Conservation (phyloP, 1,140 invertebrate genomes). For the Lanistes nyassanus region DNA sequence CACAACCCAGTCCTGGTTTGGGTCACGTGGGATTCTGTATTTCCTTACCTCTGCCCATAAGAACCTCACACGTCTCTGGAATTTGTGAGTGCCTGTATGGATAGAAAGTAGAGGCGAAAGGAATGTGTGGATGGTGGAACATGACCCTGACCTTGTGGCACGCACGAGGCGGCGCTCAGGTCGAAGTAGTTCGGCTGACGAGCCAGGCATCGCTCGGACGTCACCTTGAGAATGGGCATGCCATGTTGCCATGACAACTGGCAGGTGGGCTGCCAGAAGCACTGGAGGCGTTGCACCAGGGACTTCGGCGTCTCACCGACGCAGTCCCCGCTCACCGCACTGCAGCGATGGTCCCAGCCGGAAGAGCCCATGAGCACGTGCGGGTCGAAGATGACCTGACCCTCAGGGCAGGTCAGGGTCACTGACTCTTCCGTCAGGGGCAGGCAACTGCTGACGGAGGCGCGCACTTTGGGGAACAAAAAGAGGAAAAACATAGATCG, state of each 20-base stretch:
- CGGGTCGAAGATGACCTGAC: conserved; percentile 30
- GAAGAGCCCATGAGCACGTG: conserved; percentile 18
- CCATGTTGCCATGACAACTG: conserved; percentile 8
- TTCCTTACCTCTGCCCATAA: neutral
- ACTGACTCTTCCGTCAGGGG: conserved; percentile 13
- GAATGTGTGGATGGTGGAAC: too few relatives aligned
- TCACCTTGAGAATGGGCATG: conserved; percentile 6
- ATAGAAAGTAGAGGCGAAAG: too few relatives aligned
- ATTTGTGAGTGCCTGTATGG: too few relatives aligned
- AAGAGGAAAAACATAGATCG: neutral
- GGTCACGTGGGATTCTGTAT: neutral
- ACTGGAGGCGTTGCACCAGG: conserved; percentile 15
- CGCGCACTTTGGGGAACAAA: conserved; percentile 12
- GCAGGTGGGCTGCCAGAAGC: conserved; percentile 24
- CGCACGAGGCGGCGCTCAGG: neutral
- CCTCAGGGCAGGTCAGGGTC: conserved; percentile 12
- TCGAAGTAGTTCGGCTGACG: neutral
- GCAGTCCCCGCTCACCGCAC: conserved; percentile 9
- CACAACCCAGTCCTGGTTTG: neutral
- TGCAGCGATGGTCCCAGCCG: neutral
- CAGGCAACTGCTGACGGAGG: conserved; percentile 20
- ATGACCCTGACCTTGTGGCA: conserved; percentile 12
- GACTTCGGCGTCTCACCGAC: conserved; percentile 14
- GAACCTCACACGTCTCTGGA: neutral
- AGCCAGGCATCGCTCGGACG: neutral